Evolutionary conservation across 37 sponge, comb jelly and placozoan species (phyloP), one percentile per base, ranked within the genome.

Genomic region (Amphimedon queenslandica): DNA sequence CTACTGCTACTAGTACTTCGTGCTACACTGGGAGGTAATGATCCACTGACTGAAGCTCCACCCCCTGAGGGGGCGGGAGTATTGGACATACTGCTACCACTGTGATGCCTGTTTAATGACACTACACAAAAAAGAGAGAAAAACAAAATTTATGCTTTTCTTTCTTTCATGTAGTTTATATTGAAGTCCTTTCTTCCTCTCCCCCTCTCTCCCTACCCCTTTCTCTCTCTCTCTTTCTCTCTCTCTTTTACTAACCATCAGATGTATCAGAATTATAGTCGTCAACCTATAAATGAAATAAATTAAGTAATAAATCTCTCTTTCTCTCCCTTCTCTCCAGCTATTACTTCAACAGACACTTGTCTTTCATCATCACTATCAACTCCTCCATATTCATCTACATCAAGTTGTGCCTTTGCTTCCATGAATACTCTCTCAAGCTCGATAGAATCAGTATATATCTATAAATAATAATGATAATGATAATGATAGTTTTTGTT

Each of bases 381-480:
- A 37, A 73, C 72, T 2, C 58, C 63, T 2, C 74, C 86, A n/a
- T 70, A 51, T 5, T 29, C 75, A 3, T 78, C 82, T 16, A 32
- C 38, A 39, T 84, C 82, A 36, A 86, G 34, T 36, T 73, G 29
- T 28, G 67, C 77, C 40, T 79, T 72, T 40, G 74, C 69, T 34
- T 61, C 64, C 3, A 86, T 60, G 56, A 86, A 91, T 18, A 68
- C 92, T 31, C 66, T 74, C 84, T 84, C 71, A 40, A 91, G 53
- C 58, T 64, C 73, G 35, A 69, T 58, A 75, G 70, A 75, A 36
- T 66, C 67, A 24, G 29, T 13, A 43, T 63, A 75, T 30, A 82
- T 56, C 29, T 29, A 29, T 33, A 57, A 13, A 13, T 42, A 4
- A 70, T 29, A 5, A 40, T 23, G n/a, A 33, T 25, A 37, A 39